A percentile compares a stretch with the other conserved stretches of the same genome.
phyloP scores from a whole-genome alignment of 2,888 invertebrate genomes.

The Schrankia costaestrigalis region DNA sequence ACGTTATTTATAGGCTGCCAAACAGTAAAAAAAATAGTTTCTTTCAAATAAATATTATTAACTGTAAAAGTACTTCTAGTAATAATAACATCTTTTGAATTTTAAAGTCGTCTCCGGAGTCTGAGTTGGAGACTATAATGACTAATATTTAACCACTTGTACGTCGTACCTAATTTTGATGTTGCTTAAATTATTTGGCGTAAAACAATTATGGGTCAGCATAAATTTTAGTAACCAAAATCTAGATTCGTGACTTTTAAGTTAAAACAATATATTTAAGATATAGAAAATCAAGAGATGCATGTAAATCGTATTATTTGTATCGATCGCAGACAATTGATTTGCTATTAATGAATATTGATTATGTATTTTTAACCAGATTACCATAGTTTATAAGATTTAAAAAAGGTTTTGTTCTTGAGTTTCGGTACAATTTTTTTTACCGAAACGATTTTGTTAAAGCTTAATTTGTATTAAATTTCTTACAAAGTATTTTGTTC shows the following conservation, averaged over 20 bases:
- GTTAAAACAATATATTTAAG: conserved; percentile 7
- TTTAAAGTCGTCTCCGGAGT: no score
- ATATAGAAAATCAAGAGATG: conserved; percentile 6
- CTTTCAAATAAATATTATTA: no score
- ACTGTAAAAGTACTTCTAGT: no score
- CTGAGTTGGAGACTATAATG: neutral
- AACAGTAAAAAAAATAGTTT: no score
- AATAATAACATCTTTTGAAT: no score
- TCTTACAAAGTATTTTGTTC: no score
- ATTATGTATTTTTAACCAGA: neutral
- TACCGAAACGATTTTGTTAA: no score
- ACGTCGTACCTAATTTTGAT: conserved; percentile 2
- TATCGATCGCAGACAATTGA: conserved; percentile 3
- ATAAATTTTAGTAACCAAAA: conserved; percentile 8
- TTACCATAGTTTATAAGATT: no score
- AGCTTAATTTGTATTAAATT: no score
- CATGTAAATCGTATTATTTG: conserved; percentile 11
- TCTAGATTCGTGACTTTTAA: conserved; percentile 11
- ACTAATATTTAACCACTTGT: neutral
- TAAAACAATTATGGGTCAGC: conserved; percentile 8
- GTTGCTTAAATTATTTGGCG: conserved; percentile 6
- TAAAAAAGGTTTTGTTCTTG: no score
- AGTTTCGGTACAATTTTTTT: no score
- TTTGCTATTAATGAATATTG: conserved; percentile 14
- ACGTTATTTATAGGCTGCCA: no score